Evolutionary conservation across 2,113 vertebrate species (phyloP).

Genomic region (Festucalex cinctus): DNA sequence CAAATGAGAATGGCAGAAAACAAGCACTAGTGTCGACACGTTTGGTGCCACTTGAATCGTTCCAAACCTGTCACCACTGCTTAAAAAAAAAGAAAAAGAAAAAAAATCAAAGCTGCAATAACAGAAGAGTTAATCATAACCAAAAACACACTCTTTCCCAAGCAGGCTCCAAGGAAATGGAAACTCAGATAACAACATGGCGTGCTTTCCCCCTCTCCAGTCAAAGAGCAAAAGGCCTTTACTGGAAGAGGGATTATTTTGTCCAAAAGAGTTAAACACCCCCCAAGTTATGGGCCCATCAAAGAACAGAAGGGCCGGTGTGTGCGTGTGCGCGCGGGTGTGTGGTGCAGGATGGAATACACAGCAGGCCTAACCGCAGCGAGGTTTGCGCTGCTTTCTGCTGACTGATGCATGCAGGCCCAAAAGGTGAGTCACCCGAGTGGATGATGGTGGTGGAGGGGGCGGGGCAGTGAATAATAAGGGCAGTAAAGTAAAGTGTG

Average conservation of each 20-base stretch:
- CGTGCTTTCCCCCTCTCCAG: slow-evolving; percentile 28
- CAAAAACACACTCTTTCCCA: slow-evolving; percentile 22
- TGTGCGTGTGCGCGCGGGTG: slow-evolving; percentile 25
- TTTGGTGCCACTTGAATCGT: background rate
- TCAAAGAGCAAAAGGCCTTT: slow-evolving; percentile 50
- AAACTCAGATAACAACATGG: slow-evolving; percentile 59
- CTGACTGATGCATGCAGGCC: slow-evolving; percentile 68
- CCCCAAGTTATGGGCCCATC: slow-evolving; percentile 73
- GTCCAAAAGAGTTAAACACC: slow-evolving; percentile 76
- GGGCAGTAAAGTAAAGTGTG: slow-evolving; percentile 24
- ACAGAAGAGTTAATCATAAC: slow-evolving; percentile 24
- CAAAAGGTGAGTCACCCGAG: slow-evolving; percentile 67
- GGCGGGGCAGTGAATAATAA: slow-evolving; percentile 27
- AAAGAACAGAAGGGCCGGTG: slow-evolving; percentile 57
- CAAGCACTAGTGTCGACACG: slow-evolving; percentile 2
- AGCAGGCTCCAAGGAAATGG: slow-evolving; percentile 29
- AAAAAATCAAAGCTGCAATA: slow-evolving; percentile 10
- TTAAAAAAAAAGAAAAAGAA: background rate
- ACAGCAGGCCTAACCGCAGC: slow-evolving; percentile 58
- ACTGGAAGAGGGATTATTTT: slow-evolving; percentile 76
- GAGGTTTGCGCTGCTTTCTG: slow-evolving; percentile 44
- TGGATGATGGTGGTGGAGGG: slow-evolving; percentile 6
- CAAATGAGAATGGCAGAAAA: background rate
- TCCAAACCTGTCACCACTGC: background rate
- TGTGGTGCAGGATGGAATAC: slow-evolving; percentile 13